These are phyloP conservation scores for Kradibia gibbosae DNA, from an alignment of 1,140 invertebrate species.

Conservation along the genomic window DNA sequence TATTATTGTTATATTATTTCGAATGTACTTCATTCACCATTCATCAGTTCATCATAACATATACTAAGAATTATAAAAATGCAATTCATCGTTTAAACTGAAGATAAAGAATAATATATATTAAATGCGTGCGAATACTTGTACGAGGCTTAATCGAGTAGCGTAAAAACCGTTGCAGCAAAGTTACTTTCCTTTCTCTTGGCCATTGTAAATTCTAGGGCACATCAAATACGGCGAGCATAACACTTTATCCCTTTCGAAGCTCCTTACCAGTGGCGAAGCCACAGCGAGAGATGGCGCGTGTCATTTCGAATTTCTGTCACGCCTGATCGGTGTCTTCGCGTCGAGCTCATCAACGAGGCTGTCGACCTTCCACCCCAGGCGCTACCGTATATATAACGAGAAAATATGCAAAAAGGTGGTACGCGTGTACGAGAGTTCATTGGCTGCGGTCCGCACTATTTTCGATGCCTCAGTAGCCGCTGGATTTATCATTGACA, in stretches of 20 bases:
- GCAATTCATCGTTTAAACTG: not conserved
- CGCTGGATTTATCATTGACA: conserved; percentile 40
- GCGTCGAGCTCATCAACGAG: not conserved
- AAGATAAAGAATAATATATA: not conserved
- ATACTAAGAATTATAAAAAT: not conserved
- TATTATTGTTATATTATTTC: too few species aligned
- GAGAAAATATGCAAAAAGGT: conserved; percentile 39
- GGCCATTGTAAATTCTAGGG: not conserved
- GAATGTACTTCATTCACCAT: too few species aligned
- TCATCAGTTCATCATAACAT: not conserved
- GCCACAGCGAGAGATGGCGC: not conserved
- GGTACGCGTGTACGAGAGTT: conserved; percentile 24
- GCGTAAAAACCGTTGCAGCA: not conserved
- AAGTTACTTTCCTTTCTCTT: not conserved
- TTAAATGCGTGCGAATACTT: not conserved
- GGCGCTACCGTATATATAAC: not conserved
- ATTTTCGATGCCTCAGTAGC: conserved; percentile 37
- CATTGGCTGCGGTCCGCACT: conserved; percentile 30
- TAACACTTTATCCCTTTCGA: not conserved
- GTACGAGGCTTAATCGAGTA: not conserved
- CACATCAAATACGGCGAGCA: not conserved
- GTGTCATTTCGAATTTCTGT: not conserved
- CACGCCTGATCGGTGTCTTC: not conserved
- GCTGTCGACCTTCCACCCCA: conserved; percentile 29
- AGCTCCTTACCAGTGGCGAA: not conserved